A percentile compares a stretch with the other conserved stretches of the same genome.
Evolutionary conservation across 1,140 invertebrate species (phyloP).

Genomic region (Harpegnathos saltator): DNA sequence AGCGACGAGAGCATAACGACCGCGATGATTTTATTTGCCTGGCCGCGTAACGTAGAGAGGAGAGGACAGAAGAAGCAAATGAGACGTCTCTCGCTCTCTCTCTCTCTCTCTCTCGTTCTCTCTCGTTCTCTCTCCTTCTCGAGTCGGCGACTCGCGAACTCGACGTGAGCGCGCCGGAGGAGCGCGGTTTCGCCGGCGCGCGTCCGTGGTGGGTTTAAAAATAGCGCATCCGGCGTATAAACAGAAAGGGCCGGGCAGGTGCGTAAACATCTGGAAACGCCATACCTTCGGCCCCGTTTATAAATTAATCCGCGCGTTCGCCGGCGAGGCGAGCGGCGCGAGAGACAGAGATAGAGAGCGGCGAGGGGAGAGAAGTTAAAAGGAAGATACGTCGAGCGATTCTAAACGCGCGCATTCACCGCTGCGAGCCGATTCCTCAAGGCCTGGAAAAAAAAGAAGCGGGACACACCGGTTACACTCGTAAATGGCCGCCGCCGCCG

Average conservation of each 20-base stretch:
- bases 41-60: too few relatives aligned
- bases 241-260: constrained; percentile 57
- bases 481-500: constrained; percentile 42
- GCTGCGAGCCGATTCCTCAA: constrained; percentile 30
- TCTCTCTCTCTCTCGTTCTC: too few relatives aligned
- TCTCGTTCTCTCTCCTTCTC: too few relatives aligned
- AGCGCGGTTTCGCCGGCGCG: too few relatives aligned
- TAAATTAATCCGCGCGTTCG: constrained; percentile 40
- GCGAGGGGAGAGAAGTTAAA: constrained; percentile 19
- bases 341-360: too few relatives aligned
- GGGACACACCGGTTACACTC: constrained; percentile 54
- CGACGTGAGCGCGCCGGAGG: too few relatives aligned
- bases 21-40: too few relatives aligned
- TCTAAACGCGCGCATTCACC: constrained; percentile 31
- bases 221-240: constrained; percentile 30
- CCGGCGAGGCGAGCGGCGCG: neutral
- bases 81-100: too few relatives aligned
- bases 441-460: constrained; percentile 32
- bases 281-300: constrained; percentile 35
- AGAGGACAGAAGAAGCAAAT: too few relatives aligned
- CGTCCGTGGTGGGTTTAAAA: constrained; percentile 39
- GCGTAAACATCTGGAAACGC: constrained; percentile 65
- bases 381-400: constrained; percentile 20
- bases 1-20: too few relatives aligned
- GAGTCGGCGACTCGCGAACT: too few relatives aligned